Evolutionary conservation across 1,140 invertebrate genomes (phyloP).

Genomic region (Zaprionus ornatus): DNA sequence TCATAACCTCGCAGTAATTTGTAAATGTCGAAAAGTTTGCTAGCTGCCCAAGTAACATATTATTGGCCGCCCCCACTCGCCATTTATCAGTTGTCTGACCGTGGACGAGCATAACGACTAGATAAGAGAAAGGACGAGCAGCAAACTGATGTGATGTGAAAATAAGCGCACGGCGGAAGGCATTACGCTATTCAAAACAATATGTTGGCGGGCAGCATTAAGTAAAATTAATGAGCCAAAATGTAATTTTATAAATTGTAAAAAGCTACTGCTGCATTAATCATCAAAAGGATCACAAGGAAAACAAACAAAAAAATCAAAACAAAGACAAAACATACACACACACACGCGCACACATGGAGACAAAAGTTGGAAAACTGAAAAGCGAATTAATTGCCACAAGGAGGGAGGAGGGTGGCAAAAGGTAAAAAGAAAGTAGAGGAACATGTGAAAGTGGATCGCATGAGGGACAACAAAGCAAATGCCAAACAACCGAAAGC

Average conservation of each 20-base stretch:
- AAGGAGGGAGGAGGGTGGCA: slow-evolving; percentile 3
- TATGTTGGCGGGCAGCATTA: slow-evolving; percentile 65
- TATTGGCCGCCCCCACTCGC: slow-evolving; percentile 45
- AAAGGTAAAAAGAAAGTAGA: slow-evolving; percentile 16
- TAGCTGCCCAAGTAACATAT: slow-evolving; percentile 44
- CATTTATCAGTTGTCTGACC: slow-evolving; percentile 65
- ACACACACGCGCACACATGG: slow-evolving; percentile 6
- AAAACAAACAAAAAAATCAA: slow-evolving; percentile 33
- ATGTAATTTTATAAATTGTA: slow-evolving; percentile 80
- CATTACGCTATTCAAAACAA: slow-evolving; percentile 67
- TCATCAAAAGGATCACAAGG: slow-evolving; percentile 51
- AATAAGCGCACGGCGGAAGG: slow-evolving; percentile 54
- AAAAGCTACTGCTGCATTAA: slow-evolving; percentile 75
- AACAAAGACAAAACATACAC: slow-evolving; percentile 37
- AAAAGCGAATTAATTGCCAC: slow-evolving; percentile 32
- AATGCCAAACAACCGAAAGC: slow-evolving; percentile 28
- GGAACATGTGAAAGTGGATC: slow-evolving; percentile 60
- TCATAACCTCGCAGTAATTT: neutral
- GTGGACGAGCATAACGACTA: slow-evolving; percentile 23
- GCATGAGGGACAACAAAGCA: slow-evolving; percentile 53
- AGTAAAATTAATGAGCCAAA: slow-evolving; percentile 81
- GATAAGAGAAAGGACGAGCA: slow-evolving; percentile 33
- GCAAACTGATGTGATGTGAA: slow-evolving; percentile 35
- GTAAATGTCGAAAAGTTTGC: slow-evolving; percentile 50
- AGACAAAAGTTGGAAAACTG: slow-evolving; percentile 38